Percentiles rank a stretch among this genome's conserved stretches.
These are phyloP conservation scores for Tiliacea aurago DNA, from an alignment of 2,888 invertebrate species.

Conservation along the genomic window DNA sequence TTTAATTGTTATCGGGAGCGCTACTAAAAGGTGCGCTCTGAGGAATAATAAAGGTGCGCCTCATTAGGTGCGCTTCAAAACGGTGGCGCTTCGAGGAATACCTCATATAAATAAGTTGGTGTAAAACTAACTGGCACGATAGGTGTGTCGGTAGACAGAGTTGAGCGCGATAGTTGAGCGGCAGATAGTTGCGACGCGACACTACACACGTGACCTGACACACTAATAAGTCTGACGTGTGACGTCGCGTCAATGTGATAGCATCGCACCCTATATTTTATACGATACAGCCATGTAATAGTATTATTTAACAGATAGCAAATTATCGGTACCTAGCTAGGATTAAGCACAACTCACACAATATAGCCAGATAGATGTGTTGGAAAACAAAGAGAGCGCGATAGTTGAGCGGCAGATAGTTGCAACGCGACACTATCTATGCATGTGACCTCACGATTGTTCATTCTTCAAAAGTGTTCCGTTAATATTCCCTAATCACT, in stretches of 20 bases:
- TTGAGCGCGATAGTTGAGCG: constrained; percentile 53
- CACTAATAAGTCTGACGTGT: constrained; percentile 26
- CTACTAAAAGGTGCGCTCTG: no score
- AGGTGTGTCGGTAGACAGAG: constrained; percentile 35
- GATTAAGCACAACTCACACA: no score
- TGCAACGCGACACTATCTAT: constrained; percentile 36
- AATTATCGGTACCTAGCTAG: no score
- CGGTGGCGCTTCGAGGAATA: no score
- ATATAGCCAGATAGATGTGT: no score
- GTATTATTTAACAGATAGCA: no score
- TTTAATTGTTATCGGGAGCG: no score
- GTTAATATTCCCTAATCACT: not conserved
- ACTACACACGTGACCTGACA: constrained; percentile 56
- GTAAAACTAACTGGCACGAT: no score
- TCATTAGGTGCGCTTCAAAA: no score
- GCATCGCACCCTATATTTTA: constrained; percentile 1
- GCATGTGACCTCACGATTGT: constrained; percentile 42
- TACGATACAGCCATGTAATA: not conserved
- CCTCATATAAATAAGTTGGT: no score
- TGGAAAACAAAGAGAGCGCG: constrained; percentile 19
- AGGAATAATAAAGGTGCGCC: no score
- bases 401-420: constrained; percentile 55
- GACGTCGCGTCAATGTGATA: constrained; percentile 7
- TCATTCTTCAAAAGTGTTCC: not conserved
- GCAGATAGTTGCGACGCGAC: constrained; percentile 55